These are phyloP conservation scores for Peromyscus melanophrys DNA, from an alignment of 2,797 vertebrate genomes.

Conservation along the genomic window DNA sequence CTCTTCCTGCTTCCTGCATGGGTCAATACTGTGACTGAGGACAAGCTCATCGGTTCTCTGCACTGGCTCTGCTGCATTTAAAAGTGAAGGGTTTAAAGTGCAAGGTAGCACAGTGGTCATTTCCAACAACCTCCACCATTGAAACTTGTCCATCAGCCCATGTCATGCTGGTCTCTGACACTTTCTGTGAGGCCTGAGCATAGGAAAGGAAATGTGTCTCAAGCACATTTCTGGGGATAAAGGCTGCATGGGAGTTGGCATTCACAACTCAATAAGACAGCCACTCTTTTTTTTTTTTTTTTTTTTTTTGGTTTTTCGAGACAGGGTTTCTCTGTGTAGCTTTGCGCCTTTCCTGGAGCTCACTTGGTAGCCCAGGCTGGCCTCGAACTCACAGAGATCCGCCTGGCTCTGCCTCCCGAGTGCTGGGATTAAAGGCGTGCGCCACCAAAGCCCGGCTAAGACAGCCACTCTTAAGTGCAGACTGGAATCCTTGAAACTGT, in stretches of 20 bases:
- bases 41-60: slow-evolving; percentile 76
- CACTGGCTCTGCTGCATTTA: slow-evolving; percentile 69
- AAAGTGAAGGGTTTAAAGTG: slow-evolving; percentile 34
- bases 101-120: slow-evolving; percentile 75
- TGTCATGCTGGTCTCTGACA: slow-evolving; percentile 52
- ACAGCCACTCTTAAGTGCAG: background rate
- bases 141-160: slow-evolving; percentile 63
- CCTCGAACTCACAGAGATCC: no score
- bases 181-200: background rate
- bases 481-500: background rate
- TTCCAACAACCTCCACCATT: slow-evolving; percentile 76
- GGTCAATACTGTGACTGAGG: slow-evolving; percentile 73
- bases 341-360: no score
- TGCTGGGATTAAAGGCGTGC: no score
- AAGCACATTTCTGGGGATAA: background rate
- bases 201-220: background rate
- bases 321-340: no score
- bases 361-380: no score
- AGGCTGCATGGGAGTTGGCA: background rate
- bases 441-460: no score
- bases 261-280: background rate
- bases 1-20: slow-evolving; percentile 71
- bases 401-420: no score
- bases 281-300: no score
- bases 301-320: no score